Evolutionary conservation across 2,113 vertebrate genomes (phyloP).

Genomic region (Herpetotheres cachinnans): DNA sequence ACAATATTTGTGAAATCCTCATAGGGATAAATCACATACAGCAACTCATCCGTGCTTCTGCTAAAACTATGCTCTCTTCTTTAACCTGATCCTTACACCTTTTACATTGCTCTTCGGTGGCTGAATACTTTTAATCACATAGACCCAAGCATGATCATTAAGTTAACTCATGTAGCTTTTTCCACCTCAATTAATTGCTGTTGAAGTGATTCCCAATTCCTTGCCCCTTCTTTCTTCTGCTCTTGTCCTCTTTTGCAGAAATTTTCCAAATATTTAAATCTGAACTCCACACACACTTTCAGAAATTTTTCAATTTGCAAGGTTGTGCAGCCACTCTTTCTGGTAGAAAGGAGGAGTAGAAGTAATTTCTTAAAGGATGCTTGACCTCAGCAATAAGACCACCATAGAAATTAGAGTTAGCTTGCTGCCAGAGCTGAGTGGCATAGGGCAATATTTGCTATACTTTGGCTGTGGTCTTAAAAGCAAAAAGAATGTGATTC

Average conservation of each 20-base stretch:
- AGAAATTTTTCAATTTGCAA: neutral
- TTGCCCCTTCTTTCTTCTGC: neutral
- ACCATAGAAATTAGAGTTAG: neutral
- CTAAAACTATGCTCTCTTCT: neutral
- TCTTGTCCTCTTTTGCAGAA: neutral
- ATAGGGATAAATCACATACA: neutral
- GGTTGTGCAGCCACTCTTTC: neutral
- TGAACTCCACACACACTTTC: neutral
- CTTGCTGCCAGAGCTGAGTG: neutral
- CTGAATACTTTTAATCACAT: neutral
- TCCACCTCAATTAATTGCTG: neutral
- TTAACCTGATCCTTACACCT: neutral
- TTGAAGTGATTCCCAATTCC: neutral
- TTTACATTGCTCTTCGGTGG: neutral
- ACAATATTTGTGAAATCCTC: neutral
- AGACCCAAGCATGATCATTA: neutral
- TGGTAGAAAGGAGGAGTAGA: neutral
- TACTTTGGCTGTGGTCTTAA: neutral
- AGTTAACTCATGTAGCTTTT: neutral
- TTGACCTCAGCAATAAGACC: neutral
- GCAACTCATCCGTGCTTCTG: neutral
- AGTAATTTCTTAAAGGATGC: neutral
- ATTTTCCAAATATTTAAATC: neutral
- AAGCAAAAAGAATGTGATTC: neutral
- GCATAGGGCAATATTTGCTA: neutral